Conservation (phyloP, 1,140 invertebrate species). For the Cydia splendana region DNA sequence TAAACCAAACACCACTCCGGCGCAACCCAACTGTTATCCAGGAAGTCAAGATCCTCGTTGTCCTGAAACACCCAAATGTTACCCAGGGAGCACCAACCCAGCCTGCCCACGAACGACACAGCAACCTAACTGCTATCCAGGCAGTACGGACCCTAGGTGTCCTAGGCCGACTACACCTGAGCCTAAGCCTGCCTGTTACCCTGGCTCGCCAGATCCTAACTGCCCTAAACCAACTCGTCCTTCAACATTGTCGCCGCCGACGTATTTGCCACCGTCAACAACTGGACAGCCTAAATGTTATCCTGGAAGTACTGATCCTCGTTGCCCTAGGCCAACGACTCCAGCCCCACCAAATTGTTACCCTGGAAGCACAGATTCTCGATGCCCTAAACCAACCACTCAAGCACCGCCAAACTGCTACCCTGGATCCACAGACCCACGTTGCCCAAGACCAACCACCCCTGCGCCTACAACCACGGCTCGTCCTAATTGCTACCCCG, state of each 20-base stretch:
- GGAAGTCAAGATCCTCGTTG: conserved; percentile 52
- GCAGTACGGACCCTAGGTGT: conserved; percentile 54
- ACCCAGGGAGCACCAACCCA: conserved; percentile 62
- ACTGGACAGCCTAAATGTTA: conserved; percentile 48
- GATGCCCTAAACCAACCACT: conserved; percentile 51
- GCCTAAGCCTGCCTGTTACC: conserved; percentile 48
- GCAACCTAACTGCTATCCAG: conserved; percentile 48
- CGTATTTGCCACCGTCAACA: conserved; percentile 34
- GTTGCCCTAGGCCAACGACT: conserved; percentile 53
- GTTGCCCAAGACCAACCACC: conserved; percentile 43
- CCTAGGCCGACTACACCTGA: conserved; percentile 45
- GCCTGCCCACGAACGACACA: conserved; percentile 49
- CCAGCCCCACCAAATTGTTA: conserved; percentile 46
- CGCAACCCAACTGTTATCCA: conserved; percentile 49
- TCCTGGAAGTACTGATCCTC: conserved; percentile 66
- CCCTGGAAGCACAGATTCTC: conserved; percentile 62
- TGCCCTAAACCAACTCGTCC: conserved; percentile 43
- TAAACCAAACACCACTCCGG: conserved; percentile 37
- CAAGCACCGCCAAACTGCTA: conserved; percentile 42
- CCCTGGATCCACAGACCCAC: conserved; percentile 51
- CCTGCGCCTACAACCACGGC: conserved; percentile 40
- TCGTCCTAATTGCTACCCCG: conserved; percentile 46
- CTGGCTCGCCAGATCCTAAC: conserved; percentile 68
- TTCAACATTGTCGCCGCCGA: conserved; percentile 33
- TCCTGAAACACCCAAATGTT: conserved; percentile 46